A percentile compares a stretch with the other conserved stretches of the same genome.
These are phyloP conservation scores for Vespertilio murinus DNA, from an alignment of 2,797 vertebrate species.

Conservation along the genomic window DNA sequence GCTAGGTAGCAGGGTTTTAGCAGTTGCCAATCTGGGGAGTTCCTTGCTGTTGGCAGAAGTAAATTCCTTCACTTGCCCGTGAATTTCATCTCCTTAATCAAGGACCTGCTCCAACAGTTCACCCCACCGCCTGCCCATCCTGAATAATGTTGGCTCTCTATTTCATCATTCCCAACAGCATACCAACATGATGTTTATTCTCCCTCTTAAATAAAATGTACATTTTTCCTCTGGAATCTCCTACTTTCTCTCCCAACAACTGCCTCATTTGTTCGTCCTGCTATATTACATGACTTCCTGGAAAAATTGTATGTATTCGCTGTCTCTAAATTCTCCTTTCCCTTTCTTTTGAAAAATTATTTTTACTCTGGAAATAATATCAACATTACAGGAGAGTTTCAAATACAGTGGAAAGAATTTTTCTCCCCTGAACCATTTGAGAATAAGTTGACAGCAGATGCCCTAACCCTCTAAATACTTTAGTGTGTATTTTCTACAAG, in stretches of 20 bases:
- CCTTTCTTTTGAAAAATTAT: neutral
- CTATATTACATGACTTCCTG: neutral
- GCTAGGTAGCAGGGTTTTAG: neutral
- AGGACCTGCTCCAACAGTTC: neutral
- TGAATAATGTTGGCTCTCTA: neutral
- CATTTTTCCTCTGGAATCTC: neutral
- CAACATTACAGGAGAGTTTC: neutral
- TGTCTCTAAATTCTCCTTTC: neutral
- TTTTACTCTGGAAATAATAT: conserved; percentile 39
- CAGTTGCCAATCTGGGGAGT: neutral
- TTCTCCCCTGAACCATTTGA: conserved; percentile 1
- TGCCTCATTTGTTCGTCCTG: neutral
- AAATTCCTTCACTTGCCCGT: neutral
- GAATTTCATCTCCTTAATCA: neutral
- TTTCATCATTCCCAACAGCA: neutral
- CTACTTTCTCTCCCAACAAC: neutral
- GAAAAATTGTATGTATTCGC: neutral
- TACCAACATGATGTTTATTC: neutral
- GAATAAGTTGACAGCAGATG: neutral
- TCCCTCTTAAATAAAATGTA: neutral
- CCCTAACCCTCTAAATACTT: neutral
- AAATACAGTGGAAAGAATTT: neutral
- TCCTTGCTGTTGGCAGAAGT: neutral
- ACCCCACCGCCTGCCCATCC: neutral
- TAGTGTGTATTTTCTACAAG: neutral